Evolutionary conservation across 2,888 invertebrate genomes (phyloP).

Genomic region (Dione vanillae): DNA sequence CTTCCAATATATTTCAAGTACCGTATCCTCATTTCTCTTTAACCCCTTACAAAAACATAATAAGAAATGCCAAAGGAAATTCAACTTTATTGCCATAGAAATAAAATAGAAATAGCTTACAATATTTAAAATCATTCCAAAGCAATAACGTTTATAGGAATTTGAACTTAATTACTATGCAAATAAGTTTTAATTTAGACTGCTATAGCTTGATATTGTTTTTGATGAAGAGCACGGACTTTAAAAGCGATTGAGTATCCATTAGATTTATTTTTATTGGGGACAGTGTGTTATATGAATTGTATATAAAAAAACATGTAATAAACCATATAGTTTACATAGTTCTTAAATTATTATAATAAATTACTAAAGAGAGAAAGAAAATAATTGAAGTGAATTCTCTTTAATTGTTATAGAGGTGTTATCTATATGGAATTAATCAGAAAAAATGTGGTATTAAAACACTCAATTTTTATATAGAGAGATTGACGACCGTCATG

Average conservation of each 20-base stretch:
- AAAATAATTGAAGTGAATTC: too few species aligned
- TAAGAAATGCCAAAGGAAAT: neutral
- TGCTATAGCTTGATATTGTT: constrained; percentile 11
- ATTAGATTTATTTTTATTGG: constrained; percentile 52
- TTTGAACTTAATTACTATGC: neutral
- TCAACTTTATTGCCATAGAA: neutral
- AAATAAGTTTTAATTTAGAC: neutral
- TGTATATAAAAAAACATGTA: neutral
- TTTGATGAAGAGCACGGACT: constrained; percentile 30
- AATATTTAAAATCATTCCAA: neutral
- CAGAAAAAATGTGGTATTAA: too few species aligned
- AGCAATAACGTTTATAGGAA: neutral
- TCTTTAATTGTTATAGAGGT: too few species aligned
- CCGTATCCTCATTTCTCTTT: constrained; percentile 40
- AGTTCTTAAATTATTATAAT: too few species aligned
- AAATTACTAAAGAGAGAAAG: too few species aligned
- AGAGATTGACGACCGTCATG: too few species aligned
- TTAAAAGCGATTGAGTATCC: constrained; percentile 40
- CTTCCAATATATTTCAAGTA: constrained; percentile 41
- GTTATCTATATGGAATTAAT: too few species aligned
- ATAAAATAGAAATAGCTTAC: neutral
- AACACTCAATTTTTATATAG: too few species aligned
- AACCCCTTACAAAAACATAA: constrained; percentile 35
- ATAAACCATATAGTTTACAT: neutral
- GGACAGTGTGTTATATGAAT: constrained; percentile 27